Evolutionary conservation across 2,797 vertebrate species (phyloP).

Genomic region (Sebastes itinus): DNA sequence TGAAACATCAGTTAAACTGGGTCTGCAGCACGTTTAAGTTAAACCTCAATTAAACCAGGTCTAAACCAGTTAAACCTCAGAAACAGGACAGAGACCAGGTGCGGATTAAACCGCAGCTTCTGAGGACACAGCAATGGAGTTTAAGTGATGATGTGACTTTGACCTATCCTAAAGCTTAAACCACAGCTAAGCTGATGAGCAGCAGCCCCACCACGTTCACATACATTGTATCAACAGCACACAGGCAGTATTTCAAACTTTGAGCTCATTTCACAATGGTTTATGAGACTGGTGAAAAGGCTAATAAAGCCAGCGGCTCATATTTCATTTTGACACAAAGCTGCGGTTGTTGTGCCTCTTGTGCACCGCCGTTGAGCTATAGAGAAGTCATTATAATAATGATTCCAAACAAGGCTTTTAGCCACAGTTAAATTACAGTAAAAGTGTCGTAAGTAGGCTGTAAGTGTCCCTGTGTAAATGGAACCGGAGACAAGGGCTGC

Average conservation of each 20-base stretch:
- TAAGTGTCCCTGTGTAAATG: slow-evolving; percentile 26
- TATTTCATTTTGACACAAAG: slow-evolving; percentile 30
- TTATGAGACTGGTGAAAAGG: slow-evolving; percentile 20
- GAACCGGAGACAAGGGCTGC: slow-evolving; percentile 9
- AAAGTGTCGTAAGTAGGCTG: slow-evolving; percentile 22
- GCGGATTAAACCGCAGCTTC: not conserved
- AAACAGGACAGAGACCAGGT: not conserved
- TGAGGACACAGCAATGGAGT: not conserved
- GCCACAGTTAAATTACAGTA: slow-evolving; percentile 41
- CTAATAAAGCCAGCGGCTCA: slow-evolving; percentile 17
- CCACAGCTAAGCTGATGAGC: not conserved
- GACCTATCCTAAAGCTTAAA: not conserved
- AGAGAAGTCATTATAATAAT: slow-evolving; percentile 34
- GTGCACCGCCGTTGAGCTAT: not conserved
- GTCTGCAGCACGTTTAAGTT: not conserved
- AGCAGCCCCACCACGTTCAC: not conserved
- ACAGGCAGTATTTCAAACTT: slow-evolving; percentile 2
- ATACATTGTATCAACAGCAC: not conserved
- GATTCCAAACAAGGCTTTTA: slow-evolving; percentile 49
- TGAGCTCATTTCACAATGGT: slow-evolving; percentile 1
- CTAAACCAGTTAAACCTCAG: not conserved
- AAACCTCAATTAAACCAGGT: not conserved
- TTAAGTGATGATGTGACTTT: not conserved
- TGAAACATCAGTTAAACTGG: too few relatives aligned
- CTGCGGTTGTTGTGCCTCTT: slow-evolving; percentile 8